phyloP scores from a whole-genome alignment of 1,140 invertebrate species.

The Euwallacea similis region DNA sequence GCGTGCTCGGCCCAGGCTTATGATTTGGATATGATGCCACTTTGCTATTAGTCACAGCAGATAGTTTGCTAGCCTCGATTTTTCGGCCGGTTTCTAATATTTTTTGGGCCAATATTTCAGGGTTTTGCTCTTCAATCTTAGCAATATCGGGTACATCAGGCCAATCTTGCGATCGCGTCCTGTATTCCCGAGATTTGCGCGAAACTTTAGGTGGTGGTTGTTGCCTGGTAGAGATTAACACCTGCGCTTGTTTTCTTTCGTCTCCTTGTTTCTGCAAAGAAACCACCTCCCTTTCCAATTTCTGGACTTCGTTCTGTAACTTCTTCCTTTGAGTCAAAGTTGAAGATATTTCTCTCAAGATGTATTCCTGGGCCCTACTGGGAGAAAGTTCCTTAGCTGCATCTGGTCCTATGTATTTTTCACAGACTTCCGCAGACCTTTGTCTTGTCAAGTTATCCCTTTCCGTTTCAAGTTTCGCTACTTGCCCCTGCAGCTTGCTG shows the following conservation, averaged over 20 bases:
- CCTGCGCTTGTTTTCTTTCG: conserved; percentile 62
- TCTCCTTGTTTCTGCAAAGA: conserved; percentile 71
- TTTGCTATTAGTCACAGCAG: conserved; percentile 43
- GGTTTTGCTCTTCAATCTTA: conserved; percentile 90
- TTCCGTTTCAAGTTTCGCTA: conserved; percentile 68
- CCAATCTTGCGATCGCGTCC: conserved; percentile 84
- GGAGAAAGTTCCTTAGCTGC: conserved; percentile 63
- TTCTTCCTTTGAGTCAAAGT: conserved; percentile 80
- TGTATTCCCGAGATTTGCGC: conserved; percentile 71
- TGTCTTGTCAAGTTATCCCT: conserved; percentile 68
- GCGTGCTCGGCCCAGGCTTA: conserved; percentile 29
- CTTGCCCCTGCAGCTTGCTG: conserved; percentile 79
- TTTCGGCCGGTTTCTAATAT: conserved; percentile 85
- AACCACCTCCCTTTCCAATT: conserved; percentile 74
- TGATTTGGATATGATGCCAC: conserved; percentile 34
- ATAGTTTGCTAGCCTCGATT: conserved; percentile 77
- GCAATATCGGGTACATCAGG: conserved; percentile 85
- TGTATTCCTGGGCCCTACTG: conserved; percentile 72
- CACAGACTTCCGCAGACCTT: conserved; percentile 69
- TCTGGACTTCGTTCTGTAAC: conserved; percentile 74
- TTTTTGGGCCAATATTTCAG: conserved; percentile 84
- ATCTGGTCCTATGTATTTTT: conserved; percentile 62
- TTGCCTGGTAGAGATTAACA: conserved; percentile 43
- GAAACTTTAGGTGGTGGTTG: conserved; percentile 43
- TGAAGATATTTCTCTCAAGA: conserved; percentile 81